phyloP scores from a whole-genome alignment of 2,797 vertebrate species.

The Sus cebifrons region DNA sequence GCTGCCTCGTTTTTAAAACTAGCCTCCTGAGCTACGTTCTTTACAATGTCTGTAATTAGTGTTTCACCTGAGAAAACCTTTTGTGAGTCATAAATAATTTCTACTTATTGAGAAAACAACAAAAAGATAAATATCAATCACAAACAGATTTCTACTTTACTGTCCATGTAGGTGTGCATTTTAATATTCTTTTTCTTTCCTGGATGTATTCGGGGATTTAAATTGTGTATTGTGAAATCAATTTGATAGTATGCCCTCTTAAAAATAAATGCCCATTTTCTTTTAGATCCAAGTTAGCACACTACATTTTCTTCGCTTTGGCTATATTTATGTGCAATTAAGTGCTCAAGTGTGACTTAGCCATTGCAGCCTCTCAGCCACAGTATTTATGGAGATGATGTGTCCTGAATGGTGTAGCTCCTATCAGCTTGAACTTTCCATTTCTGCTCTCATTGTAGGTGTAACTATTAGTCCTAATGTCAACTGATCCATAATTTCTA shows the following conservation, averaged over 20 bases:
- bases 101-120: constrained; percentile 86
- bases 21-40: constrained; percentile 93
- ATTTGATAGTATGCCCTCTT: constrained; percentile 89
- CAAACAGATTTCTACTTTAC: constrained; percentile 91
- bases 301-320: constrained; percentile 83
- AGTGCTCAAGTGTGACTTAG: constrained; percentile 91
- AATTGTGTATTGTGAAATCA: constrained; percentile 88
- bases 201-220: constrained; percentile 89
- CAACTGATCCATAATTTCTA: constrained; percentile 92
- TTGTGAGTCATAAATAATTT: constrained; percentile 91
- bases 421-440: constrained; percentile 89
- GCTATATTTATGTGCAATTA: constrained; percentile 89
- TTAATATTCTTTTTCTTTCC: constrained; percentile 91
- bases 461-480: constrained; percentile 89
- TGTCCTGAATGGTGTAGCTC: constrained; percentile 90
- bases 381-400: constrained; percentile 89
- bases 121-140: constrained; percentile 66
- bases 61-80: constrained; percentile 90
- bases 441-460: constrained; percentile 90
- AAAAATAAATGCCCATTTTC: constrained; percentile 85
- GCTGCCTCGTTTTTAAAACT: constrained; percentile 92
- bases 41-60: constrained; percentile 90
- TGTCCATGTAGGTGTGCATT: constrained; percentile 90
- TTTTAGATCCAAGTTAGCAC: constrained; percentile 88
- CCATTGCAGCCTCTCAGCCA: constrained; percentile 88